Percentiles rank a stretch among this genome's conserved stretches.
phyloP scores from a whole-genome alignment of 2,888 invertebrate genomes.

The Lasioglossum oenotherae region DNA sequence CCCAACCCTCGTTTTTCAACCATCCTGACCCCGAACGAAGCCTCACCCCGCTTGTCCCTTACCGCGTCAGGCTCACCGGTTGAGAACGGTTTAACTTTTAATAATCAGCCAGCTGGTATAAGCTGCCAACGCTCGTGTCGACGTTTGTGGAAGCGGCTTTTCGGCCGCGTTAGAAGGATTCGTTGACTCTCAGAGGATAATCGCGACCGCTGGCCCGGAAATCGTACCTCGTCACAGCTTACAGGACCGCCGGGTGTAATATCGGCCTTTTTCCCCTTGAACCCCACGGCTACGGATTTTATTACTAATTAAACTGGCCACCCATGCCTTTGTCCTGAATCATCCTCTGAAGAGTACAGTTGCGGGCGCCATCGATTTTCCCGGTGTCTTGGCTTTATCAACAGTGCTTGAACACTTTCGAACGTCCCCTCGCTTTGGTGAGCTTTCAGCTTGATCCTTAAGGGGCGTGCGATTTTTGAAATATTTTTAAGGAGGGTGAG shows the following conservation, averaged over 20 bases:
- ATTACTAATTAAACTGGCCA: neutral
- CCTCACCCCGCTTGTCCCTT: neutral
- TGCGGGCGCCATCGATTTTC: neutral
- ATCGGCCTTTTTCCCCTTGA: neutral
- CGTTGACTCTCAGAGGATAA: conserved; percentile 42
- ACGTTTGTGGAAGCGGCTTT: conserved; percentile 33
- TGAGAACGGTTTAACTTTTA: conserved; percentile 53
- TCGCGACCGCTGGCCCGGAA: conserved; percentile 34
- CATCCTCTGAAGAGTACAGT: neutral
- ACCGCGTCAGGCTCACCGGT: neutral
- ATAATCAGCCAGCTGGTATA: conserved; percentile 48
- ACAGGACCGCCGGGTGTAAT: neutral
- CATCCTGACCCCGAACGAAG: neutral
- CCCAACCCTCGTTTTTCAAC: conserved; percentile 12
- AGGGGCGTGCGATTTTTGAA: neutral
- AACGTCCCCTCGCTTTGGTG: neutral
- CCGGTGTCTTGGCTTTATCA: neutral
- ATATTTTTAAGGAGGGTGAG: no score
- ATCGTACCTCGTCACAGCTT: conserved; percentile 21
- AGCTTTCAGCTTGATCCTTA: neutral
- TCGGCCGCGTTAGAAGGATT: conserved; percentile 30
- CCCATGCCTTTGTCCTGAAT: neutral
- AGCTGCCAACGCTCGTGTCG: conserved; percentile 34
- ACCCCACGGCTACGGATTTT: neutral
- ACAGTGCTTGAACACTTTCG: neutral